phyloP scores from a whole-genome alignment of 2,888 invertebrate genomes.

The Aradus depressus region DNA sequence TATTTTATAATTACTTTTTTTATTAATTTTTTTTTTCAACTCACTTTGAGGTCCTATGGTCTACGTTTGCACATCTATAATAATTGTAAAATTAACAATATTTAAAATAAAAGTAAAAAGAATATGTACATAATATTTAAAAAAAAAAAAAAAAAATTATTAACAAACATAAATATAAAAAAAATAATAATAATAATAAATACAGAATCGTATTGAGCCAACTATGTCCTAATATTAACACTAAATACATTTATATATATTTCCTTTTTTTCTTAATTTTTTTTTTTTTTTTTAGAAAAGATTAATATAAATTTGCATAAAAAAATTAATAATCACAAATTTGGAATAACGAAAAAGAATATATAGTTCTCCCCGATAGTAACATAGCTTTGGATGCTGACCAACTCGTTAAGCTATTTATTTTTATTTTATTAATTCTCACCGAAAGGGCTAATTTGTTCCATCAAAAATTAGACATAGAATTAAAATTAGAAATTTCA shows the following conservation, averaged over 20 bases:
- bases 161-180: conserved; percentile 5
- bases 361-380: too few species aligned
- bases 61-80: conserved; percentile 8
- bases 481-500: background rate
- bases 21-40: too few species aligned
- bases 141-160: conserved; percentile 2
- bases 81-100: background rate
- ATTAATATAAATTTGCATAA: background rate
- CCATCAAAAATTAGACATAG: background rate
- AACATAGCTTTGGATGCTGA: too few species aligned
- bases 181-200: conserved; percentile 11
- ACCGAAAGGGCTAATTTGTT: too few species aligned
- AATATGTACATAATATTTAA: conserved; percentile 11
- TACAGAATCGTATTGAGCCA: conserved; percentile 23
- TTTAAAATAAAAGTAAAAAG: conserved; percentile 9
- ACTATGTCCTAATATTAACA: conserved; percentile 22
- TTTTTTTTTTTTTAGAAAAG: conserved; percentile 12
- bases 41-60: conserved; percentile 16
- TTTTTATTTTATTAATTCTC: too few species aligned
- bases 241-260: conserved; percentile 22
- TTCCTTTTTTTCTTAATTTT: conserved; percentile 11
- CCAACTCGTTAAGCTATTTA: too few species aligned
- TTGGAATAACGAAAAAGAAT: too few species aligned
- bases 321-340: too few species aligned
- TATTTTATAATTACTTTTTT: too few species aligned